Base-by-base conservation (phyloP, 2,888 invertebrate genomes). In the Andrena praecox region DNA sequence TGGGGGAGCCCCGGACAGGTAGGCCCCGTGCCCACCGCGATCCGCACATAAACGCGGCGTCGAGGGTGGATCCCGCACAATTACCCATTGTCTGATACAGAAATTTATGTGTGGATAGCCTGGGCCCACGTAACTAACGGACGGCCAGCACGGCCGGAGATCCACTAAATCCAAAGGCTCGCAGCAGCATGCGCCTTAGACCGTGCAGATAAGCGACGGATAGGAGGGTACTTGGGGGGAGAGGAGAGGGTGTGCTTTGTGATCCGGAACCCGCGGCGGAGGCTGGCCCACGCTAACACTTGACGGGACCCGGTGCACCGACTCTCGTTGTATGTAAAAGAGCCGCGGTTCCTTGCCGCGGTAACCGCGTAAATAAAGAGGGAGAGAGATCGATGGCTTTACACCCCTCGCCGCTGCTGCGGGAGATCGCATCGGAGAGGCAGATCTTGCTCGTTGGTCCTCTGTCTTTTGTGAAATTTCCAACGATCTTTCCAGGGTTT, bases 51-150 rank as follows among this genome's bases (percentile, higher is more conserved):
- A 84, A 86, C 87, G 73, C 81, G 87, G 56, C 86, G 88, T 86
- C 88, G 89, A 86, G 84, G 89, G 88, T 90, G 90, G 89, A 88
- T 92, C 91, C 92, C 90, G 92, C 90, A 93, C 93, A 93, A 93
- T 93, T 93, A 93, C 93, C 93, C 91, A 93, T 93, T 93, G 93
- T 93, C 93, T 91, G 93, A 93, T 93, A 92, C 92, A 90, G 92
- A 92, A 93, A 93, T 93, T 93, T 93, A 93, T 93, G 93, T 92
- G 90, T 90, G 91, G 91, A 91, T 93, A 90, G 84, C 88, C 82
- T 84, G 85, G 86, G 88, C 89, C 90, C 90, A 90, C 90, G 91
- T 91, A 93, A 93, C 92, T 91, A 92, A 92, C 92, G 89, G 87
- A 89, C 88, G 90, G 86, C 89, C 89, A 87, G 85, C 85, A 42